Conservation (phyloP, 2,888 invertebrate species). For the Podabrus alpinus region DNA sequence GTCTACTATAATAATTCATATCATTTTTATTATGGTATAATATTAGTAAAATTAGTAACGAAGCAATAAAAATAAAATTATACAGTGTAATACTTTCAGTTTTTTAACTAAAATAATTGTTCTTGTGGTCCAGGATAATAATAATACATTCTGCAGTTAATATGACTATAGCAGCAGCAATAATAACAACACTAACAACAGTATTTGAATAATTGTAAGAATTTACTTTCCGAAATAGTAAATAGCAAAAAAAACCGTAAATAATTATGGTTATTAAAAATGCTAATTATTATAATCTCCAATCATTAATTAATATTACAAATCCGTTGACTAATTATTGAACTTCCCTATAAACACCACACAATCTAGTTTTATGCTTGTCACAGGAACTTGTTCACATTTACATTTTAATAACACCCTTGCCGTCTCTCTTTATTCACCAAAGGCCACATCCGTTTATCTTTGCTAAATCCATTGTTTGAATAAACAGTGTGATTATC, state of each 20-base stretch:
- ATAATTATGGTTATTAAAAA: background rate
- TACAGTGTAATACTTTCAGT: no score
- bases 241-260: background rate
- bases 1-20: no score
- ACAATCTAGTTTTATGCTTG: slow-evolving; percentile 54
- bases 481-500: slow-evolving; percentile 54
- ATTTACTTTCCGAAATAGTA: no score
- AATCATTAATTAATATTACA: slow-evolving; percentile 53
- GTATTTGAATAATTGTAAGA: no score
- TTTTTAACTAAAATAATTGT: no score
- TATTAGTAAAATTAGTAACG: no score
- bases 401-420: slow-evolving; percentile 57
- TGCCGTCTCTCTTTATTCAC: slow-evolving; percentile 41
- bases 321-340: slow-evolving; percentile 51
- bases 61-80: no score
- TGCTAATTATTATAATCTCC: background rate
- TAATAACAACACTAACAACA: no score
- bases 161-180: no score
- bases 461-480: slow-evolving; percentile 43
- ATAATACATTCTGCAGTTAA: no score
- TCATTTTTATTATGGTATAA: no score
- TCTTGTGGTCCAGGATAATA: no score
- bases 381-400: slow-evolving; percentile 54
- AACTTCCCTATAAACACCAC: slow-evolving; percentile 34
- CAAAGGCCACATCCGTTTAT: slow-evolving; percentile 27